phyloP scores from a whole-genome alignment of 2,113 vertebrate species.

The Pogonocichla stellata region DNA sequence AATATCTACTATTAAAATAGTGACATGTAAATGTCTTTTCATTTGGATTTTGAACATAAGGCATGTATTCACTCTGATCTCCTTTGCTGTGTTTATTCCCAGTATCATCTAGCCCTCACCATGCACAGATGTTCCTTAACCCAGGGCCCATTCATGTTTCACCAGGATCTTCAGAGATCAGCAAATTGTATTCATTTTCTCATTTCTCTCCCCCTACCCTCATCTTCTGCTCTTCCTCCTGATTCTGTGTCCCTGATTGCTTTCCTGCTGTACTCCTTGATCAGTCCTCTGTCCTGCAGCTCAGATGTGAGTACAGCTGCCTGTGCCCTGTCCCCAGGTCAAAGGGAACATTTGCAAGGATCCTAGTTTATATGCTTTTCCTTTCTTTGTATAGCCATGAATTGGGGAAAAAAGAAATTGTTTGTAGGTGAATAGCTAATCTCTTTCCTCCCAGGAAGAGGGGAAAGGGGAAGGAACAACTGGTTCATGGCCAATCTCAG shows the following conservation, averaged over 20 bases:
- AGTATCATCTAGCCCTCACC: background rate
- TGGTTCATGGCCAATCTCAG: background rate
- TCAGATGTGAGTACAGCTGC: rapidly evolving
- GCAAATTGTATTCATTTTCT: background rate
- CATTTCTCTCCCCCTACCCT: background rate
- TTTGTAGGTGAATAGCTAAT: background rate
- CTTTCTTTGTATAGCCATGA: background rate
- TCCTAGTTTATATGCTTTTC: background rate
- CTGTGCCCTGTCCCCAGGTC: background rate
- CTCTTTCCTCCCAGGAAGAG: background rate
- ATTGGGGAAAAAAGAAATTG: background rate
- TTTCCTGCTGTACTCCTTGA: background rate
- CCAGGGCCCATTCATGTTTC: background rate
- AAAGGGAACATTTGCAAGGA: background rate
- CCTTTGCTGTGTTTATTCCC: background rate
- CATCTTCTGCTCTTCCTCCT: background rate
- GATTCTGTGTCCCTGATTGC: background rate
- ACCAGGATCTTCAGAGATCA: background rate
- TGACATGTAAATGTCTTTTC: background rate
- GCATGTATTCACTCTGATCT: background rate
- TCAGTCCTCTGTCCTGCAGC: background rate
- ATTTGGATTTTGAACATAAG: background rate
- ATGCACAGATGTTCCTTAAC: background rate
- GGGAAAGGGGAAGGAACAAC: background rate
- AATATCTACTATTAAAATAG: background rate